phyloP scores from a whole-genome alignment of 2,888 invertebrate species.

The Drosophila infuscata region DNA sequence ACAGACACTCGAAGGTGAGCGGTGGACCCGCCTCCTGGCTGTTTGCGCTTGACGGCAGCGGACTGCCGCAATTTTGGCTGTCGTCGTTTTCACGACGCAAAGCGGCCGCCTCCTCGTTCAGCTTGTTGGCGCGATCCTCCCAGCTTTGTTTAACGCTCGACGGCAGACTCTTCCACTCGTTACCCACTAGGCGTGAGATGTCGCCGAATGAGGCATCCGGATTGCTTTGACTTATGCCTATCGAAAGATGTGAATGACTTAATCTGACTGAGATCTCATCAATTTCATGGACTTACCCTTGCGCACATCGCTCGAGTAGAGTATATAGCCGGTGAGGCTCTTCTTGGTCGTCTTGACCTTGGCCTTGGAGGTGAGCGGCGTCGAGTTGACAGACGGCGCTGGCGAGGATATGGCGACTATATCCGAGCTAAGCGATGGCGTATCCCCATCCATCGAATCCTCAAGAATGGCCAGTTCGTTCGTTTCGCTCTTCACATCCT shows the following conservation, averaged over 20 bases:
- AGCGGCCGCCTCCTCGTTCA: conserved; percentile 93
- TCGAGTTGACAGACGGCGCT: conserved; percentile 85
- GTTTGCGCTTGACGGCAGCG: conserved; percentile 61
- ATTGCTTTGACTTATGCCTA: conserved; percentile 94
- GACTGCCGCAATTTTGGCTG: conserved; percentile 84
- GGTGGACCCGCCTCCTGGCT: conserved; percentile 58
- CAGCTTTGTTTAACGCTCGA: conserved; percentile 95
- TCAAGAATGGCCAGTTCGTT: conserved; percentile 87
- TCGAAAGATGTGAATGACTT: background rate
- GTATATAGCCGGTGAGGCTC: conserved; percentile 98
- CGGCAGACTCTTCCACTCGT: conserved; percentile 97
- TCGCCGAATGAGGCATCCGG: conserved; percentile 97
- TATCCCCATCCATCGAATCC: conserved; percentile 92
- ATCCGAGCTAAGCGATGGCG: conserved; percentile 93
- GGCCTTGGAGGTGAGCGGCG: conserved; percentile 83
- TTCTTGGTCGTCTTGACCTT: conserved; percentile 91
- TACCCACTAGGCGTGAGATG: conserved; percentile 90
- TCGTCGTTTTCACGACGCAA: conserved; percentile 86
- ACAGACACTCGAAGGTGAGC: conserved; percentile 92
- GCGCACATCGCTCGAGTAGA: conserved; percentile 98
- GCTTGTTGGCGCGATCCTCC: conserved; percentile 95
- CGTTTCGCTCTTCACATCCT: conserved; percentile 77
- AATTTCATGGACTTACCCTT: conserved; percentile 86
- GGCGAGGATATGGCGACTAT: conserved; percentile 88
- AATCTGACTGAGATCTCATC: background rate